Base-by-base conservation (phyloP, 1,140 invertebrate species). In the Venturia canescens region DNA sequence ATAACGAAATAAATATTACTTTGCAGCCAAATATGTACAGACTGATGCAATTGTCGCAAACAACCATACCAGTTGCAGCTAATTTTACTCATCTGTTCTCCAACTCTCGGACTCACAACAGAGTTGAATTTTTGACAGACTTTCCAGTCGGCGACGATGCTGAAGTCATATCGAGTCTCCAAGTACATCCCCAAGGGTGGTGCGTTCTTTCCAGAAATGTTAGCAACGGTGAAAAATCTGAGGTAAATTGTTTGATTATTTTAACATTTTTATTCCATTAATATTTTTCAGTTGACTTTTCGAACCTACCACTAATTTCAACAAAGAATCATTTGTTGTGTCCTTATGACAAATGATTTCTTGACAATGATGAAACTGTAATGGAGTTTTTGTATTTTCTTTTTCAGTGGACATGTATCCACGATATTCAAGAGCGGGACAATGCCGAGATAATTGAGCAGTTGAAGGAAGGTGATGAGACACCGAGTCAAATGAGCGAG, bases 181-280 rank as follows among this genome's bases (percentile, higher is more conserved):
- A 98, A 93, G 95, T 99, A 82, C 97, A 99, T 92, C 98, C 98
- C 6, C 95, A 97, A 87, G 97, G 97, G 3, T 98, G 97, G 96
- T 97, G 96, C 90, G 96, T 96, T 15, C 89, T 98, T 29, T 97
- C 97, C 38, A 93, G 97, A 80, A 98, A 98, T 91, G 96, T 97
- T 26, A 97, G 95, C 84, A 94, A 94, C 81, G 95, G 97, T 87
- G 97, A 98, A 88, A 94, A 94, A 84, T 96, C 96, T 66, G 97
- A 98, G 93, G 96, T 96, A 91, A 89, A 86, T 86, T 76, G 31
- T 60, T 18, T 21, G n/a, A n/a, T n/a, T n/a, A n/a, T n/a, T n/a
- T n/a, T n/a, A n/a, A n/a, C n/a, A n/a, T n/a, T n/a, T n/a, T n/a
- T n/a, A n/a, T 53, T 23, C 5, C 38, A 4, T 34, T 9, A 34